Base-by-base conservation (phyloP, 2,113 vertebrate genomes). In the Brachypteracias leptosomus region DNA sequence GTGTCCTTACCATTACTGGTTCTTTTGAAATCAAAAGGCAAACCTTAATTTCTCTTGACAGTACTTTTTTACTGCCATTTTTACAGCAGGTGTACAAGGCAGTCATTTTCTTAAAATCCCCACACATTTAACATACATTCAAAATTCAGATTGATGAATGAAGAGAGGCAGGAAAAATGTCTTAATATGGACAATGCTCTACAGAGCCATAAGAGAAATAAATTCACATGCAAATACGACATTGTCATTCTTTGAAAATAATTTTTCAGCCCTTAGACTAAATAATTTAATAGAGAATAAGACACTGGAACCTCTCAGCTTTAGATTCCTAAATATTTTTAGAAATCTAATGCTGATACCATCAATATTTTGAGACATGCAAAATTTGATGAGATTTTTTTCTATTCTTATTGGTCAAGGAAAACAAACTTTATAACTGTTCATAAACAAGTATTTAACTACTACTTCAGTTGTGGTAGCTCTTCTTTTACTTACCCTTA, bases 11-110 rank as follows among this genome's bases (percentile, higher is more conserved):
- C 51, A 73, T 46, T 74, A 28, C 61, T 31, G 61, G 9, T 77
- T 83, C 61, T 81, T 71, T 76, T 63, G 57, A 66, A 93, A 94
- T 66, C 82, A 92, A 79, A 96, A 72, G 55, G 18, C 46, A 88
- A 95, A 93, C 20, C 22, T 46, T 74, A 65, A 80, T 95, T 96
- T 95, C n/a, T 72, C 59, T 87, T 51, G 38, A 75, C 33, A 71
- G 36, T 52, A 57, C 35, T 57, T 86, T 90, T 93, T 47, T 16
- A 84, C n/a, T 59, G 68, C 63, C 25, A 25, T 88, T 96, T 94
- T 82, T 93, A 74, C 51, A 85, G 72, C 59, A 74, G 28, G 36
- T 31, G 40, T 57, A 78, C 44, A 68, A 61, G 22, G 38, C 78
- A 59, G 67, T 67, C 3, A 59, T 65, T 88, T 86, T 54, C 40